Evolutionary conservation across 2,888 invertebrate genomes (phyloP).

Genomic region (Andricus quercusramuli): DNA sequence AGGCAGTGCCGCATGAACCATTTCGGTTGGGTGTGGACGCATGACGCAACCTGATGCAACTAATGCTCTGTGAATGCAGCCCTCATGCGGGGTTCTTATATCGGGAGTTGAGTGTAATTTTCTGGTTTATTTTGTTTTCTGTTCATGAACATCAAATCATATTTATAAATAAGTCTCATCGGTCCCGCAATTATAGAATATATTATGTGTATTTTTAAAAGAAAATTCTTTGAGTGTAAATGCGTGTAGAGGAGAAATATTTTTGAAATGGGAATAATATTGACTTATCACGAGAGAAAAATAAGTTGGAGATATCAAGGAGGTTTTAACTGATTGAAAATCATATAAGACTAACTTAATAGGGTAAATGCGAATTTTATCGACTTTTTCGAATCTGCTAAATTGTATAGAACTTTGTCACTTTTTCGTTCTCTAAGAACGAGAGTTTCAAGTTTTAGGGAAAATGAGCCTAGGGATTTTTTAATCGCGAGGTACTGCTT

Average conservation of each 20-base stretch:
- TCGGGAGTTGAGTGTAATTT: not conserved
- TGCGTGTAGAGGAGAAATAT: slow-evolving; percentile 12
- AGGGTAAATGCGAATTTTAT: slow-evolving; percentile 15
- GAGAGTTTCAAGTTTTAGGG: slow-evolving; percentile 11
- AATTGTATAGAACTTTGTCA: not conserved
- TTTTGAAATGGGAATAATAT: slow-evolving; percentile 9
- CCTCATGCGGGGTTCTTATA: too few species aligned
- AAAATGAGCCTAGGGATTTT: slow-evolving; percentile 7
- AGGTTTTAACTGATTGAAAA: not conserved
- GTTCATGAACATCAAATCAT: not conserved
- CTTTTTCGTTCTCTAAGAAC: not conserved
- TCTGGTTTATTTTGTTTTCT: not conserved
- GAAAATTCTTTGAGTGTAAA: not conserved
- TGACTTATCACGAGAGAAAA: slow-evolving; percentile 5
- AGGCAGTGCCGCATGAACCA: too few species aligned
- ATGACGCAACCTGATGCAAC: too few species aligned
- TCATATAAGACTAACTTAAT: slow-evolving; percentile 29
- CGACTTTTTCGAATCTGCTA: slow-evolving; percentile 2
- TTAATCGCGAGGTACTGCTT: slow-evolving; percentile 1
- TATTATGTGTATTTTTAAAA: not conserved
- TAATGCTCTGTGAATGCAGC: too few species aligned
- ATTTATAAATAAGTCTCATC: not conserved
- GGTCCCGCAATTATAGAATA: not conserved
- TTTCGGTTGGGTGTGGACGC: too few species aligned
- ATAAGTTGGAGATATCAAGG: slow-evolving; percentile 25